Conservation (phyloP, 1,140 invertebrate genomes). For the Pseudomyrmex flavicornis region DNA sequence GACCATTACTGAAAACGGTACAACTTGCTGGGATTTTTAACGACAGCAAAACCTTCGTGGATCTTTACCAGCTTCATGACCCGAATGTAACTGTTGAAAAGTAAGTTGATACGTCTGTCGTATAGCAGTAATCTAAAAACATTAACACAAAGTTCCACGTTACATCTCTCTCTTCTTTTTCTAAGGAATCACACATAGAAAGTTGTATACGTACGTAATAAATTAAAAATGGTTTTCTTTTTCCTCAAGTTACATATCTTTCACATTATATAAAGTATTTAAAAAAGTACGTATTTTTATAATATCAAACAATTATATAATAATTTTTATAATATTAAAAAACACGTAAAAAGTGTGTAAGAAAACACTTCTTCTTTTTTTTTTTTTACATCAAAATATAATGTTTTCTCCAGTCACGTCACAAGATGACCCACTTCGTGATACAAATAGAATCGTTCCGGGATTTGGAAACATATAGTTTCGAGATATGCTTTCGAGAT, state of each 20-base stretch:
- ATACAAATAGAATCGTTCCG: not conserved
- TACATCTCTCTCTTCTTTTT: not conserved
- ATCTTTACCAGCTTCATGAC: conserved; percentile 91
- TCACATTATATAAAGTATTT: not conserved
- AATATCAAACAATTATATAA: too few relatives aligned
- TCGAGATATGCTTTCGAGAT: not conserved
- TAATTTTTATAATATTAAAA: too few relatives aligned
- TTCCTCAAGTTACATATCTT: not conserved
- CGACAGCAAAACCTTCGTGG: conserved; percentile 97
- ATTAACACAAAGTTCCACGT: not conserved
- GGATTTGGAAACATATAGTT: not conserved
- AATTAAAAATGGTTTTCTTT: not conserved
- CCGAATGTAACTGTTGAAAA: conserved; percentile 88
- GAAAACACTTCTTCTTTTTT: not conserved
- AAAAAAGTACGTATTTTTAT: too few relatives aligned
- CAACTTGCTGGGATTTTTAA: conserved; percentile 91
- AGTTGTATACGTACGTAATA: too few relatives aligned
- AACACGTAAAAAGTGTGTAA: too few relatives aligned
- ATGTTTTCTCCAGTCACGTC: not conserved
- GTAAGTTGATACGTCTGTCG: conserved; percentile 74
- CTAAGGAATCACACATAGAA: not conserved
- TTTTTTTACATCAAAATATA: not conserved
- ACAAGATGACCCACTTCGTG: not conserved
- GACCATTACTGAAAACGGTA: conserved; percentile 91
- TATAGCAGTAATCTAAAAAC: not conserved